These are phyloP conservation scores for Eulemur rufifrons DNA, from an alignment of 2,113 vertebrate species.

Conservation along the genomic window DNA sequence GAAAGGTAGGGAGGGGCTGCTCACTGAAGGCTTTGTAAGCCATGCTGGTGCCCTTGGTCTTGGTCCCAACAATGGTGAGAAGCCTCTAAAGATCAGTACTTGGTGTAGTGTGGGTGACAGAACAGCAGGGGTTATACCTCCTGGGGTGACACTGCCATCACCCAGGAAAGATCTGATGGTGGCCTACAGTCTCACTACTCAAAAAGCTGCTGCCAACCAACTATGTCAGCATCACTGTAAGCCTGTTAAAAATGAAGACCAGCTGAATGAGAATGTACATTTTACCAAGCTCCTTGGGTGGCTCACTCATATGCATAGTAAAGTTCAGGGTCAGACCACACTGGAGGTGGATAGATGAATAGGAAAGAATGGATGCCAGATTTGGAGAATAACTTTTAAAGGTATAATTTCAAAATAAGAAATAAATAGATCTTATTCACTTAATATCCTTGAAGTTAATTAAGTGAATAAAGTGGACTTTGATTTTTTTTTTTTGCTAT, in stretches of 20 bases:
- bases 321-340: background rate
- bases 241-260: background rate
- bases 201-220: background rate
- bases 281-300: background rate
- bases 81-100: background rate
- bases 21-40: background rate
- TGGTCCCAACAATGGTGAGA: background rate
- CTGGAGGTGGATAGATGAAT: background rate
- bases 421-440: background rate
- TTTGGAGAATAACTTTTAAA: background rate
- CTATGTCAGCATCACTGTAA: no score
- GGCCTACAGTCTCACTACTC: background rate
- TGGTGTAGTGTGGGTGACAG: background rate
- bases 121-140: background rate
- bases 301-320: background rate
- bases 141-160: background rate
- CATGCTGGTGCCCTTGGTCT: background rate
- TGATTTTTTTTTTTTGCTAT: background rate
- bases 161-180: background rate
- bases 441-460: background rate
- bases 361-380: background rate
- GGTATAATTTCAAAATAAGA: background rate
- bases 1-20: background rate
- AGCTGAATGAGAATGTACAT: background rate
- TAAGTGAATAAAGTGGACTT: background rate